phyloP scores from a whole-genome alignment of 2,113 vertebrate genomes.

The Eolophus roseicapilla region DNA sequence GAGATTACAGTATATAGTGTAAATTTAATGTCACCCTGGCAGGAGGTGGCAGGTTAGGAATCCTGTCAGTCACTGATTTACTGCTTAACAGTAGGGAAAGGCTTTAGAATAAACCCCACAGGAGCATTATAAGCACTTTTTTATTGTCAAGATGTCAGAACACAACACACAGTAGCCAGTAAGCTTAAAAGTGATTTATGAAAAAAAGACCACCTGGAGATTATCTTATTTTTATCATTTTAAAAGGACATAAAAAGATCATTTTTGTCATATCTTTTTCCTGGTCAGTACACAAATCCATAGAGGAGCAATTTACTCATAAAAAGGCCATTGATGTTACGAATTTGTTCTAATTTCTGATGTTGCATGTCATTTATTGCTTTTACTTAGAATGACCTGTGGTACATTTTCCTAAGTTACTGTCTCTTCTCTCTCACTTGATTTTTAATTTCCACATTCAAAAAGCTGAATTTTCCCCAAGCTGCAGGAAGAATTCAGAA shows the following conservation, averaged over 20 bases:
- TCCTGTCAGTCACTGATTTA: slow-evolving; percentile 71
- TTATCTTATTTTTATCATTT: slow-evolving; percentile 65
- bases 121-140: slow-evolving; percentile 54
- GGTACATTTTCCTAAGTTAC: slow-evolving; percentile 21
- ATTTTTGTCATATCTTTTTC: slow-evolving; percentile 55
- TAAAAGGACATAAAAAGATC: slow-evolving; percentile 59
- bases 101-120: slow-evolving; percentile 54
- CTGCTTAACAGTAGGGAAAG: slow-evolving; percentile 48
- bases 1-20: slow-evolving; percentile 47
- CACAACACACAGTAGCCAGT: slow-evolving; percentile 41
- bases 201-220: slow-evolving; percentile 62
- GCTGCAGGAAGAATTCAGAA: slow-evolving; percentile 53
- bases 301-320: slow-evolving; percentile 62
- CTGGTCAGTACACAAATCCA: slow-evolving; percentile 55
- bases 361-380: slow-evolving; percentile 40
- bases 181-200: slow-evolving; percentile 72
- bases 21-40: slow-evolving; percentile 62
- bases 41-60: slow-evolving; percentile 56
- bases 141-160: slow-evolving; percentile 70
- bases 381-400: slow-evolving; percentile 26
- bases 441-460: slow-evolving; percentile 53
- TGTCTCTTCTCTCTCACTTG: background rate
- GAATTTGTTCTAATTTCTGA: slow-evolving; percentile 51
- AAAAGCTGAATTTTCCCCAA: slow-evolving; percentile 53
- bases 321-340: slow-evolving; percentile 28